A percentile compares a stretch with the other conserved stretches of the same genome.
Conservation (phyloP, 2,797 vertebrate species). For the Picus viridis region DNA sequence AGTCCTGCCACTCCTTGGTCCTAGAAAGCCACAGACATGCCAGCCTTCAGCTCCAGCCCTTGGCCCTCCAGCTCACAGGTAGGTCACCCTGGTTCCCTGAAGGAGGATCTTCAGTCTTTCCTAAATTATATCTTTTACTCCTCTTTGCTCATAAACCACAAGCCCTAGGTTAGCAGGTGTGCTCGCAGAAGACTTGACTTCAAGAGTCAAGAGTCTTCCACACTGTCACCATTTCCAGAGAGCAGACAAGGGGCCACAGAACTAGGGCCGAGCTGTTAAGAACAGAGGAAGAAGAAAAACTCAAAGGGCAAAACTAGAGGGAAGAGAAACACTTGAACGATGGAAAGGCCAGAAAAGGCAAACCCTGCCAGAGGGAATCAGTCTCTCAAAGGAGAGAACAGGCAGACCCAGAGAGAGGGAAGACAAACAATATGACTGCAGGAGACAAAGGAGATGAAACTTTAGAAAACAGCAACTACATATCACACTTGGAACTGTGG, state of each 20-base stretch:
- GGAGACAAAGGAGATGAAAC: slow-evolving; percentile 17
- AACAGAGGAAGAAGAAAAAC: not conserved
- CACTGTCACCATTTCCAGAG: not conserved
- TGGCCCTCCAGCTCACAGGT: not conserved
- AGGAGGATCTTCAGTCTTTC: not conserved
- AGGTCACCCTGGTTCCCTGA: not conserved
- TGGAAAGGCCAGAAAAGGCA: not conserved
- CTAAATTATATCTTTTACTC: not conserved
- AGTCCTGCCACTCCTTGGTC: not conserved
- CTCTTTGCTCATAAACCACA: not conserved
- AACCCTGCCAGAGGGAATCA: not conserved
- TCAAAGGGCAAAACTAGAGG: not conserved
- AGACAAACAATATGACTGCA: not conserved
- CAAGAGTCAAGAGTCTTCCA: not conserved
- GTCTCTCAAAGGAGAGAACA: not conserved
- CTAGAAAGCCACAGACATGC: not conserved
- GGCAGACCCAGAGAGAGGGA: not conserved
- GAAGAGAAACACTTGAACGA: not conserved
- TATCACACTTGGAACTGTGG: not conserved
- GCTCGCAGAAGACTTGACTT: not conserved
- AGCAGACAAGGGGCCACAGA: not conserved
- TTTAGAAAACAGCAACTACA: not conserved
- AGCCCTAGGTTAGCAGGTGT: not conserved
- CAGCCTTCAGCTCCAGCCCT: not conserved
- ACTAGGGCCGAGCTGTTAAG: not conserved